These are phyloP conservation scores for Ciconia maguari DNA, from an alignment of 2,113 vertebrate species.

Conservation along the genomic window DNA sequence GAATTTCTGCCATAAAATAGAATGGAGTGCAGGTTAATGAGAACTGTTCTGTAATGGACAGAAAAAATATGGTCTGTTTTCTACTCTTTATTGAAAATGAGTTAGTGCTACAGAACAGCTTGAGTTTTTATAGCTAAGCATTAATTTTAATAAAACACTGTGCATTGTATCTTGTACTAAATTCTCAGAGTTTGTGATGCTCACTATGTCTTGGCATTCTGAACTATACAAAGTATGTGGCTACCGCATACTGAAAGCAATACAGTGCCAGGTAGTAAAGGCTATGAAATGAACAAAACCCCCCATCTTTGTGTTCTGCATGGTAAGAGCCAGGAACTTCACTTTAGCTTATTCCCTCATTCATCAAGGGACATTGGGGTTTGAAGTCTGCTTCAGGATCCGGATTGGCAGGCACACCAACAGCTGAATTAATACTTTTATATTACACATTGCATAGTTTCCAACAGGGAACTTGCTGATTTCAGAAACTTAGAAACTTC, in stretches of 20 bases:
- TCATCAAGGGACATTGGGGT: not conserved
- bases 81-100: not conserved
- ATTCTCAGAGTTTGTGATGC: not conserved
- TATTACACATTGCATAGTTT: not conserved
- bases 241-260: not conserved
- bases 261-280: not conserved
- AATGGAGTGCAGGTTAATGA: not conserved
- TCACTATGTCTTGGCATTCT: not conserved
- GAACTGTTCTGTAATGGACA: not conserved
- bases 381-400: not conserved
- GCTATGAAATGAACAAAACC: not conserved
- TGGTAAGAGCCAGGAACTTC: not conserved
- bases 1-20: conserved; percentile 83
- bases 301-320: not conserved
- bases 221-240: not conserved
- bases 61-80: not conserved
- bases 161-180: not conserved
- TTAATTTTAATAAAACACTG: not conserved
- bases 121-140: not conserved
- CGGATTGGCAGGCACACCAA: not conserved
- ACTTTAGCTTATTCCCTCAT: not conserved
- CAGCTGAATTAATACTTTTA: not conserved
- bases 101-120: not conserved
- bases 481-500: not conserved
- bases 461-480: not conserved